Evolutionary conservation across 2,888 invertebrate species (phyloP), one percentile per base, ranked within the genome.

Genomic region (Pammene aurita): DNA sequence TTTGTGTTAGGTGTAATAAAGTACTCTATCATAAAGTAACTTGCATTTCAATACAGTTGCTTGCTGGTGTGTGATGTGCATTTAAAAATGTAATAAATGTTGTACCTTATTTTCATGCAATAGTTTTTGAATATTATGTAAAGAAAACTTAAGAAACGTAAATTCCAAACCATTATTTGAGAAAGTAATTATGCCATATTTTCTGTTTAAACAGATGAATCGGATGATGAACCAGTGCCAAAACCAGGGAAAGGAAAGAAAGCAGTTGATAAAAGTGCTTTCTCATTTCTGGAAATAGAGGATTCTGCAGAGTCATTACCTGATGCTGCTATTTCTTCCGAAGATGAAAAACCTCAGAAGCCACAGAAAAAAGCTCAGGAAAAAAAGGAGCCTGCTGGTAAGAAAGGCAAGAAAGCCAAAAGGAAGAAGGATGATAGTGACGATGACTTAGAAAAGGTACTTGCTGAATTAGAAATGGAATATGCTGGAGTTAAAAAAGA

Each of bases 401-500:
- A 96, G 83, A 96, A 96, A 83, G 94, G 95, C 4, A 96, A 96
- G 81, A 96, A 96, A 84, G 87, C 93, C 5, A 95, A 94, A 80
- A 94, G 95, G 80, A 96, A 95, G 89, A 95, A 95, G 74, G 94
- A 95, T 77, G 96, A 96, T 66, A 96, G 96, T 80, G 96, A 96
- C 84, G 96, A 96, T 72, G 97, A 97, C 83, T 89, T 97, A 71
- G 97, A 97, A 79, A 96, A 96, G 86, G 95, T 96, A 71, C 87
- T 97, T 72, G 97, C 97, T 11, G 97, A 97, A 87, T 88, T 97
- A 72, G 95, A 96, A 87, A 93, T 96, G 90, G 97, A 97, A 90
- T 96, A 96, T 88, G 92, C 95, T 61, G 96, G 95, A 16, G 92
- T 93, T 0, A 94, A 94, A 78, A 89, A 92, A 72, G 93, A 94